Conservation (phyloP, 2,113 vertebrate genomes). For the Falco punctatus region DNA sequence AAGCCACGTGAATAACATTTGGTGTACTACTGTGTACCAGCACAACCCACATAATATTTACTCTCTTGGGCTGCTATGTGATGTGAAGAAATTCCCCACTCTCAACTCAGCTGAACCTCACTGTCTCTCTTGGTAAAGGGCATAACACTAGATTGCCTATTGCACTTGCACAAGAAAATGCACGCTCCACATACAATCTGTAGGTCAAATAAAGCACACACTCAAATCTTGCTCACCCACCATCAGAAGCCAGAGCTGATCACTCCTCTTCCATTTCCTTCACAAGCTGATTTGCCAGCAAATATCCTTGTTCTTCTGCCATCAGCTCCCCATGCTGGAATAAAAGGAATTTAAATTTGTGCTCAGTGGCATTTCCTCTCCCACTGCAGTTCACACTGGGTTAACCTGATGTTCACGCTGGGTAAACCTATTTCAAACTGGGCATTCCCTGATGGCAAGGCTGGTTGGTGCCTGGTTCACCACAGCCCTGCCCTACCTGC, state of each 20-base stretch:
- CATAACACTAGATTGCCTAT: not conserved
- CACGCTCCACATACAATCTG: not conserved
- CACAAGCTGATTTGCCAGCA: not conserved
- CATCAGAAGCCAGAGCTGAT: not conserved
- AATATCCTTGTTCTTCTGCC: not conserved
- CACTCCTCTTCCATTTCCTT: not conserved
- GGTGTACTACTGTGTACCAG: constrained; percentile 37
- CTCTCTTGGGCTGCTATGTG: not conserved
- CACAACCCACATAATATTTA: constrained; percentile 10
- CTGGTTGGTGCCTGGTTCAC: not conserved
- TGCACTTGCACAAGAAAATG: not conserved
- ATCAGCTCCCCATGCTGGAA: not conserved
- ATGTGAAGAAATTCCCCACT: not conserved
- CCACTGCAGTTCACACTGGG: not conserved
- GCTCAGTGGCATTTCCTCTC: not conserved
- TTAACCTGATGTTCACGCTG: not conserved
- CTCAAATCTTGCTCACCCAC: not conserved
- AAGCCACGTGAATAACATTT: not conserved
- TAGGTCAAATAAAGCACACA: not conserved
- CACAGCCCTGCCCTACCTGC: not conserved
- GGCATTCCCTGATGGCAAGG: not conserved
- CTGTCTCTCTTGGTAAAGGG: not conserved
- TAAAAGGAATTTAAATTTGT: not conserved
- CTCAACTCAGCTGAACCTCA: not conserved
- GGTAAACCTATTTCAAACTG: not conserved